Evolutionary conservation across 2,113 vertebrate species (phyloP).

Genomic region (Charina bottae): DNA sequence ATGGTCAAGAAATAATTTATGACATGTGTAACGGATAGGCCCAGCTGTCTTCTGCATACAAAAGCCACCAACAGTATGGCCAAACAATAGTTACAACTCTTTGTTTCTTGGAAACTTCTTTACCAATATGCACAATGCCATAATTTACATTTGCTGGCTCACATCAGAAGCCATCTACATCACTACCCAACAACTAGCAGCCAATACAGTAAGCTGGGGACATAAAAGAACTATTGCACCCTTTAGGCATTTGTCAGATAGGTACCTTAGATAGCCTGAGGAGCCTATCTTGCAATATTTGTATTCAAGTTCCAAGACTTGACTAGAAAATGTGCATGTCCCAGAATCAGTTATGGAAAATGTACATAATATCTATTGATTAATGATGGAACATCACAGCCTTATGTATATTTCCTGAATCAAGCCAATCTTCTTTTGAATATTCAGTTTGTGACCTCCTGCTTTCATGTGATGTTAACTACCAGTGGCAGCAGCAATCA

Average conservation of each 20-base stretch:
- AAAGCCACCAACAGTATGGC: slow-evolving; percentile 61
- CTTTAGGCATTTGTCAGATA: not conserved
- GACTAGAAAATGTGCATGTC: not conserved
- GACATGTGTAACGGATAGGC: slow-evolving; percentile 77
- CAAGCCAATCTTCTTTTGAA: not conserved
- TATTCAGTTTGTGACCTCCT: not conserved
- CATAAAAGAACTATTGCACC: not conserved
- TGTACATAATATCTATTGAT: not conserved
- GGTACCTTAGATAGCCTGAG: not conserved
- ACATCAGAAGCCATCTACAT: not conserved
- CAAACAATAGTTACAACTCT: slow-evolving; percentile 34
- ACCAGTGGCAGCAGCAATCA: not conserved
- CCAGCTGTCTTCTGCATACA: slow-evolving; percentile 50
- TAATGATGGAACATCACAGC: not conserved
- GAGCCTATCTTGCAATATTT: not conserved
- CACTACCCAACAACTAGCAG: not conserved
- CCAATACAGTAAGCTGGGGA: no score
- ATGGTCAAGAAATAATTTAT: slow-evolving; percentile 91
- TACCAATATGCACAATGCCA: rapidly evolving
- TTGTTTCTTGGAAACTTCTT: slow-evolving; percentile 41
- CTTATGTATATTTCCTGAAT: no score
- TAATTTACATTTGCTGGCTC: not conserved
- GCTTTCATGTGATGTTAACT: not conserved
- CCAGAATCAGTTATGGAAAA: not conserved
- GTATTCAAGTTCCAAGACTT: not conserved